Evolutionary conservation across 1,140 invertebrate species (phyloP), one percentile per base, ranked within the genome.

Genomic region (Luehdorfia chinensis): DNA sequence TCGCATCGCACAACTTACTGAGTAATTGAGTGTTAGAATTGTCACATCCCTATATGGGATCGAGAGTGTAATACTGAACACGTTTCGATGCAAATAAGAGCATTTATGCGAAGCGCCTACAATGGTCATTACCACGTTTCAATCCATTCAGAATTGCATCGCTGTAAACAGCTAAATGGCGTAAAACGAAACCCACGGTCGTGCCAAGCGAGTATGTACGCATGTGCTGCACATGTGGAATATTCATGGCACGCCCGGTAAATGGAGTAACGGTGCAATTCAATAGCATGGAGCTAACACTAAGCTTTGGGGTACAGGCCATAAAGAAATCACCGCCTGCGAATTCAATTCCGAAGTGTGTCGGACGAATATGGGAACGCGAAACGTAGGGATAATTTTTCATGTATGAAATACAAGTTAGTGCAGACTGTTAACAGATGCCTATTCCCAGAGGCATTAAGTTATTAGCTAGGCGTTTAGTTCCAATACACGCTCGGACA

Each of bases 91-190:
- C 75, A 78, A 78, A 81, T 81, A 78, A 64, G 64, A 73, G 67
- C 71, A 71, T 77, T 78, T 75, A 74, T 65, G 66, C 63, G 50
- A 70, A 58, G 63, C 64, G 58, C 64, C 64, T 68, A 79, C 75
- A 76, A 73, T 76, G 70, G 74, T 70, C 72, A 79, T 83, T 83
- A 79, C 64, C 65, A 71, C 70, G 72, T 78, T 79, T 75, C 72
- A 78, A 76, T 76, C 69, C 65, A 61, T 56, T 36, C 49, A 50
- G 61, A 68, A 75, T 61, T 73, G 70, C 63, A 44, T 64, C 48
- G 62, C 58, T 65, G 64, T 67, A 71, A 78, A 66, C 77, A 71
- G 66, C 63, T 70, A 74, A 80, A 80, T 68, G 52, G 63, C 66
- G 66, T 74, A 76, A 75, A 76, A 77, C 65, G 70, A 74, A 65